phyloP scores from a whole-genome alignment of 2,797 vertebrate species.

The Malurus splendens region DNA sequence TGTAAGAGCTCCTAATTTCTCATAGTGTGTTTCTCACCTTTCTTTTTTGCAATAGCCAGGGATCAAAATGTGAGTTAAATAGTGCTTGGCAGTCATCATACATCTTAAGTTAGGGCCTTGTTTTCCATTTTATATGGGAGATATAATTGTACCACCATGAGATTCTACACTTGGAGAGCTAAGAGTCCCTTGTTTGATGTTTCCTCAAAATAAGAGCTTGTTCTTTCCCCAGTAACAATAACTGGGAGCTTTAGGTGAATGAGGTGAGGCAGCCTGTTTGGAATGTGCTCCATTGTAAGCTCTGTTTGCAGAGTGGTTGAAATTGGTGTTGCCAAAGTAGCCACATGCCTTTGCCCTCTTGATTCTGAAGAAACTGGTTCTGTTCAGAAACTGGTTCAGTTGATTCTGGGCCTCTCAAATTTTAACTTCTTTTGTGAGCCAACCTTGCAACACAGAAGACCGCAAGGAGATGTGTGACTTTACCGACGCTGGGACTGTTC shows the following conservation, averaged over 20 bases:
- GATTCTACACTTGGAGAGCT: not conserved
- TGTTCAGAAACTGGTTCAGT: not conserved
- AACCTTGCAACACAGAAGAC: not conserved
- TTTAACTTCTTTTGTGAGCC: not conserved
- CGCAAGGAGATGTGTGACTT: not conserved
- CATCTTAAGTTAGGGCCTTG: not conserved
- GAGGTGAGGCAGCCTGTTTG: not conserved
- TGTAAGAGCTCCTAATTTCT: not conserved
- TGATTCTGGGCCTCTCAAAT: not conserved
- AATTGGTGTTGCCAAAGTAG: not conserved
- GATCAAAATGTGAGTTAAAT: not conserved
- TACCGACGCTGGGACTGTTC: not conserved
- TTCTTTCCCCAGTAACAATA: not conserved
- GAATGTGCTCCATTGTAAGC: not conserved
- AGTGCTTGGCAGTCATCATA: not conserved
- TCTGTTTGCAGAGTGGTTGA: not conserved
- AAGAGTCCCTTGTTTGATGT: not conserved
- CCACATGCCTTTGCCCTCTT: accelerated
- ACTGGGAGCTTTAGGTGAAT: not conserved
- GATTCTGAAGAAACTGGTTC: not conserved
- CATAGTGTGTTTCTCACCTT: not conserved
- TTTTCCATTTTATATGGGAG: not conserved
- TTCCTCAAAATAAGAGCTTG: not conserved
- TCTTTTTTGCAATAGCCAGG: not conserved
- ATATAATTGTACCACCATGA: not conserved